Conservation (phyloP, 2,113 vertebrate genomes). For the Catharus bicknelli region DNA sequence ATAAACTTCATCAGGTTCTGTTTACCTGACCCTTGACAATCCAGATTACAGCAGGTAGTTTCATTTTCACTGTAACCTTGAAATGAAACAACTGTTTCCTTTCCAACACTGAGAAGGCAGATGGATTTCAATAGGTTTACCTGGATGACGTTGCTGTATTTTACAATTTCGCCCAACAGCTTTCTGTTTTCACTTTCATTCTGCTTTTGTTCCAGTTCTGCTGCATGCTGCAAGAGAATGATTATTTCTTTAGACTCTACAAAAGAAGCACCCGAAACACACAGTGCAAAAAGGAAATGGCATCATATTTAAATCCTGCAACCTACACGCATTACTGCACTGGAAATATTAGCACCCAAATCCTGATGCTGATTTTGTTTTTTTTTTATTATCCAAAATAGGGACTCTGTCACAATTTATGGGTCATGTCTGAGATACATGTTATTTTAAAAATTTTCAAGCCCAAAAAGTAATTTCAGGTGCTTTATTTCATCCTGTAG, state of each 20-base stretch:
- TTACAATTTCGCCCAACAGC: slow-evolving; percentile 91
- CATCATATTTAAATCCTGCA: not conserved
- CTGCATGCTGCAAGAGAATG: slow-evolving; percentile 85
- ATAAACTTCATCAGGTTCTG: not conserved
- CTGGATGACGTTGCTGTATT: slow-evolving; percentile 97
- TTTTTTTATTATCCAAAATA: not conserved
- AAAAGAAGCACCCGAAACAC: not conserved
- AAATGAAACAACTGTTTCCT: slow-evolving; percentile 13
- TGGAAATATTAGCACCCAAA: not conserved
- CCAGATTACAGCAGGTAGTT: not conserved
- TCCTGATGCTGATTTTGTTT: not conserved
- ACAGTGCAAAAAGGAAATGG: not conserved
- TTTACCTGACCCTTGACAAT: slow-evolving; percentile 16
- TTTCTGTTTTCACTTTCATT: slow-evolving; percentile 97
- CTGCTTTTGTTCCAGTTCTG: slow-evolving; percentile 97
- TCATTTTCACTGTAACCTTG: not conserved
- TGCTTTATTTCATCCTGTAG: not conserved
- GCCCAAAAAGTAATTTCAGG: not conserved
- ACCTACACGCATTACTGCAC: not conserved
- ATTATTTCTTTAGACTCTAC: not conserved
- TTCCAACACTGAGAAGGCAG: not conserved
- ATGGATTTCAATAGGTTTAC: slow-evolving; percentile 69
- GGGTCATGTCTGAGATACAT: not conserved
- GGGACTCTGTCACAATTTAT: not conserved
- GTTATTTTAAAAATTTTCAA: not conserved